Percentiles rank a stretch among this genome's conserved stretches.
Conservation (phyloP, 2,888 invertebrate species). For the Pristionchus japonicus region DNA sequence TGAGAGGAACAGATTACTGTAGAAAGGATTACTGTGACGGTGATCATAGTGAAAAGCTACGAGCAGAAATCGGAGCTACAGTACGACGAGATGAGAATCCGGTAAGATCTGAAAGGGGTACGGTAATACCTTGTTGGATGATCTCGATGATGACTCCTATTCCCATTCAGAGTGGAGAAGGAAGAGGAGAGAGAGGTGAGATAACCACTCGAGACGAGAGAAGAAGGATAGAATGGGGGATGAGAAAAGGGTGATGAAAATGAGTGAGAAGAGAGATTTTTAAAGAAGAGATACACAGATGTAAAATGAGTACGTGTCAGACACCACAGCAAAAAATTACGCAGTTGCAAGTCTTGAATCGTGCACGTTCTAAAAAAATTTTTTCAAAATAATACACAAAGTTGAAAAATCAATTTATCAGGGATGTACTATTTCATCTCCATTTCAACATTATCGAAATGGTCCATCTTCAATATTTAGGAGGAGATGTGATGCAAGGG, state of each 20-base stretch:
- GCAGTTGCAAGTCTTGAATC: too few species aligned
- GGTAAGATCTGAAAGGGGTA: background rate
- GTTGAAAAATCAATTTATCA: too few species aligned
- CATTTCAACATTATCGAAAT: background rate
- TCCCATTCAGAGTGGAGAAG: background rate
- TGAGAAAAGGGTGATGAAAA: background rate
- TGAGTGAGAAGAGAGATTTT: background rate
- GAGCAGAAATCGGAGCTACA: background rate
- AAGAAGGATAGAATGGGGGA: too few species aligned
- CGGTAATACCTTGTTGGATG: slow-evolving; percentile 13
- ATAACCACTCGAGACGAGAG: background rate
- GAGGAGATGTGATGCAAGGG: background rate
- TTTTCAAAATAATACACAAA: too few species aligned
- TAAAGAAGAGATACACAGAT: too few species aligned
- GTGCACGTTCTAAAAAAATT: too few species aligned
- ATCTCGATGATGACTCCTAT: too few species aligned
- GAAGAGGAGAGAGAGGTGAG: background rate
- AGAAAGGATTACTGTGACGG: too few species aligned
- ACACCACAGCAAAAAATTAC: too few species aligned
- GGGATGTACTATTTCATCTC: background rate
- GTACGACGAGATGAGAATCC: background rate
- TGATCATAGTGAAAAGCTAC: background rate
- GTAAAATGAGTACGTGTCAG: too few species aligned
- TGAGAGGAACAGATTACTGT: background rate
- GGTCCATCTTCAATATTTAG: background rate